Conservation (phyloP, 2,888 invertebrate species). For the Hemithea aestivaria region DNA sequence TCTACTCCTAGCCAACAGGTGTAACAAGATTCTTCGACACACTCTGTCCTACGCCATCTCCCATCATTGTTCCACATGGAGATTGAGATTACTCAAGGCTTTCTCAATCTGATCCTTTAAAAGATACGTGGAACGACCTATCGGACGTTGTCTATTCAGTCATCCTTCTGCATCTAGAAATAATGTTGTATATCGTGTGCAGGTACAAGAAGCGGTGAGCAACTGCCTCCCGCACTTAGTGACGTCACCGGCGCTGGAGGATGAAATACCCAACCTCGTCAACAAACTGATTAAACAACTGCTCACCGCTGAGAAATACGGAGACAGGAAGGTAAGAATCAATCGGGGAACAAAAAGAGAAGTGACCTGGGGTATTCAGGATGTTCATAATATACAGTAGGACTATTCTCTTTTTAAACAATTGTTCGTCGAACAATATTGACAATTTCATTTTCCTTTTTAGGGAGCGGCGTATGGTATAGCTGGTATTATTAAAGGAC, state of each 20-base stretch:
- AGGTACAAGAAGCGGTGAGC: slow-evolving; percentile 98
- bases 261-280: slow-evolving; percentile 92
- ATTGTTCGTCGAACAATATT: background rate
- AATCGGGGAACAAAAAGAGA: too few species aligned
- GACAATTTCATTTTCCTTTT: background rate
- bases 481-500: slow-evolving; percentile 97
- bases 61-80: too few species aligned
- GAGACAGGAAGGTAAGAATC: slow-evolving; percentile 82
- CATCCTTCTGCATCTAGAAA: background rate
- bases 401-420: too few species aligned
- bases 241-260: slow-evolving; percentile 88
- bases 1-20: slow-evolving; percentile 97
- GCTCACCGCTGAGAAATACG: slow-evolving; percentile 94
- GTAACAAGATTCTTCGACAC: too few species aligned
- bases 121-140: too few species aligned
- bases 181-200: slow-evolving; percentile 1
- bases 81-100: too few species aligned
- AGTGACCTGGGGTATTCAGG: too few species aligned
- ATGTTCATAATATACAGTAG: too few species aligned
- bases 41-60: too few species aligned
- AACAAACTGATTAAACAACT: slow-evolving; percentile 92
- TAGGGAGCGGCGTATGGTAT: slow-evolving; percentile 98
- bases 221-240: slow-evolving; percentile 97
- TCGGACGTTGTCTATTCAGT: too few species aligned
- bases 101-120: too few species aligned